Evolutionary conservation across 2,797 vertebrate genomes (phyloP), one percentile per base, ranked within the genome.

Genomic region (Silurus aristotelis): DNA sequence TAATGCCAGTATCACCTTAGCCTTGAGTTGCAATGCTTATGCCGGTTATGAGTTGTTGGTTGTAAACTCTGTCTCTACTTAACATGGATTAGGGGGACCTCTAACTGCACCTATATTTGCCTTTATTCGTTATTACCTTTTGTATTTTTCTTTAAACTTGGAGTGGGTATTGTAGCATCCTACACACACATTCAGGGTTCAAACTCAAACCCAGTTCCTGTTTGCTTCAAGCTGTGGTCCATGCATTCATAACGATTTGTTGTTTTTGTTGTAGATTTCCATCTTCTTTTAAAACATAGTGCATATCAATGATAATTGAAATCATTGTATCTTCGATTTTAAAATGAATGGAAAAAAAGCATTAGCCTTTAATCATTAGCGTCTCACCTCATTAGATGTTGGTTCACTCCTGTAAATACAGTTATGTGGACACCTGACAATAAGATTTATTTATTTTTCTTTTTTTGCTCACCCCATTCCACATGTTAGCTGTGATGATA

Each of bases 1-100:
- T 87, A 27, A 77, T 60, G 38, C 13, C 31, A 8, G 22, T 22
- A 63, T 78, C 19, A 46, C 31, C 82, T 75, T 68, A 60, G n/a
- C 60, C 6, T 78, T 63, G 68, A 48, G 52, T 55, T 55, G 61
- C 63, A 22, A 68, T 7, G 2, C 43, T 63, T 75, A 46, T 48
- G 79, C n/a, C 67, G 61, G 27, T 52, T 60, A 20, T 22, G 66
- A 61, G 64, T 63, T 58, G 61, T 25, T 31, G 67, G 15, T 63
- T 15, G 5, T 43, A 31, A 12, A 31, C 27, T 68, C 17, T 52
- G 68, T 27, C 83, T 48, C 15, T 71, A 2, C 14, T 52, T 43
- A 27, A 25, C 77, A 17, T 60, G 10, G 20, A 58, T 6, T 25
- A 43, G 56, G 19, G 19, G 8, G 43, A 61, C 76, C 7, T 38